Conservation (phyloP, 2,797 vertebrate genomes). For the Emys orbicularis region DNA sequence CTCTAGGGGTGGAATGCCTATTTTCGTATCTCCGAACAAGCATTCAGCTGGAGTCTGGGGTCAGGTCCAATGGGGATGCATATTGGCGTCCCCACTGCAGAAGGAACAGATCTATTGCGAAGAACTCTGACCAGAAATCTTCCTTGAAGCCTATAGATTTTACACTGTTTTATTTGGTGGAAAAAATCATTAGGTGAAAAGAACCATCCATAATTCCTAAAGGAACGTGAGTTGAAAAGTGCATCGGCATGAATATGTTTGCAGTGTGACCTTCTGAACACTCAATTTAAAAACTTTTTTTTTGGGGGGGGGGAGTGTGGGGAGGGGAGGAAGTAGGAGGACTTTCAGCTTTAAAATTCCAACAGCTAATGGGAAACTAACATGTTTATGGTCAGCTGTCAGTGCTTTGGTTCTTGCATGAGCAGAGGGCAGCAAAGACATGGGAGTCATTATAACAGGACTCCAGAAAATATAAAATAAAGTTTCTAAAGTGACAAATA, state of each 20-base stretch:
- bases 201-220: background rate
- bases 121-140: conserved; percentile 43
- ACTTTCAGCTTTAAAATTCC: conserved; percentile 22
- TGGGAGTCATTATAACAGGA: background rate
- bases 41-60: background rate
- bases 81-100: conserved; percentile 16
- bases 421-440: background rate
- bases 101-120: conserved; percentile 18
- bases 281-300: background rate
- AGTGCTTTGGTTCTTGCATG: background rate
- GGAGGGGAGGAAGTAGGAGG: background rate
- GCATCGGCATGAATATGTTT: background rate
- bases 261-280: background rate
- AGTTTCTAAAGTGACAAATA: background rate
- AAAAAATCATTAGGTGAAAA: background rate
- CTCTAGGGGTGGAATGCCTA: background rate
- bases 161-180: background rate
- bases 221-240: conserved; percentile 9
- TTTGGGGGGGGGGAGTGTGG: background rate
- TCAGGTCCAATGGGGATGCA: background rate
- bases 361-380: background rate
- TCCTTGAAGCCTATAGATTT: background rate
- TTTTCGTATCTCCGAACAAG: background rate
- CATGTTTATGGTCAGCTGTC: background rate
- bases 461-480: conserved; percentile 9